Base-by-base conservation (phyloP, 2,113 vertebrate species). In the Podarcis raffonei region DNA sequence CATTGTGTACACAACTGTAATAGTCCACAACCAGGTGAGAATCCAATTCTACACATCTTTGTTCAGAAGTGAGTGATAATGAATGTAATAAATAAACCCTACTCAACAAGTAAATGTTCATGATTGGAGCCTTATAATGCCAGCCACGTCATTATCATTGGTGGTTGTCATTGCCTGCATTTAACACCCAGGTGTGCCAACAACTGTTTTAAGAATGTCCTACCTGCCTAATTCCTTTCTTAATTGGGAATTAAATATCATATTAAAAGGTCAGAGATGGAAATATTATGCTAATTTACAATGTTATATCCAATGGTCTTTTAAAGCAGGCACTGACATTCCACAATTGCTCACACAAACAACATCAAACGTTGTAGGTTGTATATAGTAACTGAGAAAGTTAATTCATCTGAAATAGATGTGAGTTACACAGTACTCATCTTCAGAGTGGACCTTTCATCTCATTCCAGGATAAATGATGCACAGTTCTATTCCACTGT, bases 231-330 rank as follows among this genome's bases (percentile, higher is more conserved):
- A n/a, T 76, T 25, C 32, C 25, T 42, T 59, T 76, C 6, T 23
- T 5, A 37, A 15, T 85, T 85, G 35, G 18, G 53, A 76, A 76
- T 76, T 65, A 85, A 76, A 30, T 65, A 62, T 65, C 72, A 86
- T 65, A 35, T 85, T 76, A 59, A 65, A 86, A 86, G 57, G 32
- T 86, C 74, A 86, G 57, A 30, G 6, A 25, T 57, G 62, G 72
- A 85, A 85, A 65, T 76, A 35, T 35, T 37, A 37, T 75, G 9
- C 57, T 86, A 86, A 86, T 86, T 86, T 77, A 77, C 72, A 85
- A 13, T 77, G 13, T 77, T 77, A 30, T 66, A 7, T 76, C 59
- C 59, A 65, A 18, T 53, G 11, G 48, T 53, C 7, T 20, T 77
- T 76, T 22, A 85, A 35, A 74, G 30, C 37, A 48, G 62, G 69